Conservation (phyloP, 2,888 invertebrate species). For the Himalopsyche tibetana region DNA sequence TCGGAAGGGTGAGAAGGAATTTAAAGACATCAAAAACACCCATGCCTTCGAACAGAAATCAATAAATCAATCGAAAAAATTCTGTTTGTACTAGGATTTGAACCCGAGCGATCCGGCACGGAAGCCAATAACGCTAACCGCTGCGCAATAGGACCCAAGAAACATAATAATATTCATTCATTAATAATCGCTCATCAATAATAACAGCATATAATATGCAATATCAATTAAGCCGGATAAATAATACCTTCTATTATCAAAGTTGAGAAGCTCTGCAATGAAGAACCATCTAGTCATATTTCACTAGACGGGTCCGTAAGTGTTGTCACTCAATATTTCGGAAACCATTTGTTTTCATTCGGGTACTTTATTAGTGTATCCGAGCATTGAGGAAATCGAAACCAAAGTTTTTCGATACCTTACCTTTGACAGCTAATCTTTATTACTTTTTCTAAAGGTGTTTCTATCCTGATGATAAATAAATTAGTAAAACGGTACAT, state of each 20-base stretch:
- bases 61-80: no score
- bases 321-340: conserved; percentile 13
- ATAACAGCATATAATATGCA: no score
- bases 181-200: no score
- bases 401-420: conserved; percentile 1
- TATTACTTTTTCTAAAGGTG: not conserved
- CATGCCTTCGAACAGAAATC: no score
- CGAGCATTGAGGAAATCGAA: not conserved
- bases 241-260: not conserved
- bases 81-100: no score
- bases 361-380: conserved; percentile 5
- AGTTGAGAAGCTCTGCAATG: not conserved
- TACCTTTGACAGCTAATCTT: not conserved
- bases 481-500: not conserved
- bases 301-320: not conserved
- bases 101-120: no score
- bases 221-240: no score
- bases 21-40: no score
- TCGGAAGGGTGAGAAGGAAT: no score
- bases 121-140: no score
- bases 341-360: conserved; percentile 5
- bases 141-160: no score
- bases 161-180: no score
- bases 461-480: not conserved
- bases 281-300: conserved; percentile 4